phyloP scores from a whole-genome alignment of 2,888 invertebrate species.

The Sphaerophoria taeniata region DNA sequence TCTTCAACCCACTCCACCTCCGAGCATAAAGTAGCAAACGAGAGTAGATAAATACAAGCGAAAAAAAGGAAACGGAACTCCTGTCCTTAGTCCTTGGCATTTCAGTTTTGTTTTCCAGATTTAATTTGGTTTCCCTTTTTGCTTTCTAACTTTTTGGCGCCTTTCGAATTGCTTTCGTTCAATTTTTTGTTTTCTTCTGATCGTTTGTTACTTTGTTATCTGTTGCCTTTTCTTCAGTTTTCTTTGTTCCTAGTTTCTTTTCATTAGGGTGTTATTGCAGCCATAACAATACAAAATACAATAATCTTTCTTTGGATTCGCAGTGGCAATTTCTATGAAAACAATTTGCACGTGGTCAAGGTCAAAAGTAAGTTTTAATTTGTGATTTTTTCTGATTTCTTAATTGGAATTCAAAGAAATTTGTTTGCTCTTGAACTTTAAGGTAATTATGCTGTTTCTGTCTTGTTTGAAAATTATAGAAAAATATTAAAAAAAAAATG shows the following conservation, averaged over 20 bases:
- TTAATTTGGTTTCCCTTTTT: conserved; percentile 33
- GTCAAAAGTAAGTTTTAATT: conserved; percentile 29
- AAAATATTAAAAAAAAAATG: too few relatives aligned
- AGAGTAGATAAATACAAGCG: too few relatives aligned
- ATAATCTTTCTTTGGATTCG: conserved; percentile 21
- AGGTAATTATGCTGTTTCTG: too few relatives aligned
- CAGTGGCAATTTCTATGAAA: conserved; percentile 12
- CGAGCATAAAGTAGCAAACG: too few relatives aligned
- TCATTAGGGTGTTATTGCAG: conserved; percentile 26
- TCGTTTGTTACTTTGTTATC: conserved; percentile 11
- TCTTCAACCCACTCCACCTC: too few relatives aligned
- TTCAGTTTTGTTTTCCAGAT: conserved; percentile 27
- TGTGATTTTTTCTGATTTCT: too few relatives aligned
- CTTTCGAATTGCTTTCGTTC: conserved; percentile 7
- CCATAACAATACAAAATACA: conserved; percentile 34
- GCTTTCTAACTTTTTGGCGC: conserved; percentile 11
- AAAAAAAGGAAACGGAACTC: conserved; percentile 13
- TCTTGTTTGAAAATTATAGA: too few relatives aligned
- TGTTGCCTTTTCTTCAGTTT: not conserved
- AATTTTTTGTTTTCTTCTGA: not conserved
- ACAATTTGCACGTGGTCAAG: conserved; percentile 2
- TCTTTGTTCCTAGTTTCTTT: conserved; percentile 8
- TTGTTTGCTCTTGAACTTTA: conserved; percentile 7
- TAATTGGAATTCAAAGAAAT: conserved; percentile 22
- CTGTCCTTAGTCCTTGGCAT: conserved; percentile 14